These are phyloP conservation scores for Camelus bactrianus DNA, from an alignment of 2,113 vertebrate genomes.

Conservation along the genomic window DNA sequence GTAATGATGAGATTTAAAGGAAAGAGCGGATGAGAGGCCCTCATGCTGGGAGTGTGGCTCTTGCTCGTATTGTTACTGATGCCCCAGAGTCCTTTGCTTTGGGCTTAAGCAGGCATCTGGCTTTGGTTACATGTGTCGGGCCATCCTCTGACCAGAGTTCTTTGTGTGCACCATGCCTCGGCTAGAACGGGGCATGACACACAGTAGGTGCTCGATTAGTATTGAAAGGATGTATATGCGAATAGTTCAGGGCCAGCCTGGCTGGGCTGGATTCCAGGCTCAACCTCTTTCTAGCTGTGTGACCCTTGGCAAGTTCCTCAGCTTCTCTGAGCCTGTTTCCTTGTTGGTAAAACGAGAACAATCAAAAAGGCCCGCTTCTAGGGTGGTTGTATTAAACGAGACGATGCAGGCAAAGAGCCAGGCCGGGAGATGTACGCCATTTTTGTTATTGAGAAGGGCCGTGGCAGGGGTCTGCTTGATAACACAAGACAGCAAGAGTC, in stretches of 20 bases:
- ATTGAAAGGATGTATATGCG: neutral
- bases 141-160: neutral
- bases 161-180: neutral
- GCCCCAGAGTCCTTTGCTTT: neutral
- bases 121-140: neutral
- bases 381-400: neutral
- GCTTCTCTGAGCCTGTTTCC: neutral
- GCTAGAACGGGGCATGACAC: neutral
- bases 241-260: neutral
- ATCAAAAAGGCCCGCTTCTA: neutral
- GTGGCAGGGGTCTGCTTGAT: neutral
- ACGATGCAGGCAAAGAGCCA: fast-evolving
- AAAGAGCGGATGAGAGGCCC: neutral
- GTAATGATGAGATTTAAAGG: neutral
- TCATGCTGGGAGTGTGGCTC: neutral
- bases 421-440: neutral
- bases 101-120: neutral
- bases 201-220: neutral
- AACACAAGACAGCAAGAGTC: neutral
- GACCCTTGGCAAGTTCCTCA: neutral
- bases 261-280: neutral
- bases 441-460: neutral
- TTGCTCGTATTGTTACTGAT: neutral
- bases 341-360: neutral
- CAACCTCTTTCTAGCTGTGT: neutral